phyloP scores from a whole-genome alignment of 2,888 invertebrate genomes.

The Sinohyriopsis cumingii region DNA sequence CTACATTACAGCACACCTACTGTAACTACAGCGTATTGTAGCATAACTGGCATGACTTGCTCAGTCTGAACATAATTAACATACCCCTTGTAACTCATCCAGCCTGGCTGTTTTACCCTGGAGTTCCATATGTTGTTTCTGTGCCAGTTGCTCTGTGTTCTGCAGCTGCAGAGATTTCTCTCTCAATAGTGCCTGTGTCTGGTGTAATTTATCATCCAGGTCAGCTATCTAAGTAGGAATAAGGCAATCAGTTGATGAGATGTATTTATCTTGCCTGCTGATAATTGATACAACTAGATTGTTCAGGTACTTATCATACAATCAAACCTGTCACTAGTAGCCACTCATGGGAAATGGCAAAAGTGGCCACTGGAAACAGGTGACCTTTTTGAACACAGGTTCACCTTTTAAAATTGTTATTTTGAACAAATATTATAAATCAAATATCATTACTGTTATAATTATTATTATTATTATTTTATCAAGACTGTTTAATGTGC shows the following conservation, averaged over 20 bases:
- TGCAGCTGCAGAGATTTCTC: slow-evolving; percentile 54
- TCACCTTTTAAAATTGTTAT: too few species aligned
- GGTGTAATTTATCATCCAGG: slow-evolving; percentile 54
- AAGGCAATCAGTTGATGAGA: background rate
- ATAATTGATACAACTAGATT: background rate
- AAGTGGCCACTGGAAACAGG: background rate
- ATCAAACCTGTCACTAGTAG: background rate
- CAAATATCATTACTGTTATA: too few species aligned
- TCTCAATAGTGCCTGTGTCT: slow-evolving; percentile 49
- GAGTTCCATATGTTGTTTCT: slow-evolving; percentile 54
- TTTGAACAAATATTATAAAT: too few species aligned
- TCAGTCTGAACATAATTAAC: slow-evolving; percentile 1
- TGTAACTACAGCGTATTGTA: too few species aligned
- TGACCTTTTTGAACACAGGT: too few species aligned
- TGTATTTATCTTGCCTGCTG: background rate
- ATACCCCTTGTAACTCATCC: slow-evolving; percentile 52
- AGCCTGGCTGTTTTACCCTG: slow-evolving; percentile 50
- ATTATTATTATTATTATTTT: too few species aligned
- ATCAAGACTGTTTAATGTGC: too few species aligned
- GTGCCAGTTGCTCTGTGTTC: slow-evolving; percentile 47
- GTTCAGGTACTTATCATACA: too few species aligned
- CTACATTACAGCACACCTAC: too few species aligned
- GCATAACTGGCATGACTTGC: too few species aligned
- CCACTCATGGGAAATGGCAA: background rate
- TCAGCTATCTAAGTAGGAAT: slow-evolving; percentile 49